These are phyloP conservation scores for Rhynchonema sp. DNA, from an alignment of 2,888 invertebrate genomes.

Conservation along the genomic window DNA sequence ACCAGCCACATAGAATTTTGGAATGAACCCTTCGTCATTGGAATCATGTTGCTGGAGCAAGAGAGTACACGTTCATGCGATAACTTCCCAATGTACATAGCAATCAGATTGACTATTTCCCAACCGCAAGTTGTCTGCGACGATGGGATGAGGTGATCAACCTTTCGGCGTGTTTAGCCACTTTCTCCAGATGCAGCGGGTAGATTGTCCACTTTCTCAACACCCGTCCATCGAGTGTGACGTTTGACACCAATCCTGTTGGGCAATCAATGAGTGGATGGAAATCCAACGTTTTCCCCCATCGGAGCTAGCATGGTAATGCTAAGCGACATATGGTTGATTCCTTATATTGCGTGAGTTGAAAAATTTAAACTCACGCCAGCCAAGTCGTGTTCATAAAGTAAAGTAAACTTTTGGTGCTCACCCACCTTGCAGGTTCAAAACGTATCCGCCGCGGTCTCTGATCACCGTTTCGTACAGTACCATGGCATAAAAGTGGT, in stretches of 20 bases:
- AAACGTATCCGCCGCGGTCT: no score
- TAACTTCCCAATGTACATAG: background rate
- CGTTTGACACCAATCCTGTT: constrained; percentile 17
- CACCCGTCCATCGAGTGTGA: constrained; percentile 34
- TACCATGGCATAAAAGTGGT: background rate
- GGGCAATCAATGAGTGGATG: no score
- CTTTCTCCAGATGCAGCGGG: constrained; percentile 8
- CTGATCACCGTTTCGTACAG: background rate
- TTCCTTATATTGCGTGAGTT: no score
- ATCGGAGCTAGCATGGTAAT: no score
- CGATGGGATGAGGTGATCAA: no score
- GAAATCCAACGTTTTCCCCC: no score
- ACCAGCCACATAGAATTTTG: background rate
- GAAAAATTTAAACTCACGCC: no score
- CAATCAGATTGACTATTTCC: background rate
- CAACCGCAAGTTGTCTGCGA: no score
- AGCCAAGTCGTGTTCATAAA: no score
- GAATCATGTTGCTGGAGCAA: background rate
- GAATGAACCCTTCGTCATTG: background rate
- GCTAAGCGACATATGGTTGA: no score
- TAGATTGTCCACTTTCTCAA: constrained; percentile 45
- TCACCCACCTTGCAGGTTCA: background rate
- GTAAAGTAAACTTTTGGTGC: background rate
- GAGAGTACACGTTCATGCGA: background rate
- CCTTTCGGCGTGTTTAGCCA: no score